A percentile compares a stretch with the other conserved stretches of the same genome.
These are phyloP conservation scores for Pseudomyrmex cubaensis DNA, from an alignment of 1,140 invertebrate species.

Conservation along the genomic window DNA sequence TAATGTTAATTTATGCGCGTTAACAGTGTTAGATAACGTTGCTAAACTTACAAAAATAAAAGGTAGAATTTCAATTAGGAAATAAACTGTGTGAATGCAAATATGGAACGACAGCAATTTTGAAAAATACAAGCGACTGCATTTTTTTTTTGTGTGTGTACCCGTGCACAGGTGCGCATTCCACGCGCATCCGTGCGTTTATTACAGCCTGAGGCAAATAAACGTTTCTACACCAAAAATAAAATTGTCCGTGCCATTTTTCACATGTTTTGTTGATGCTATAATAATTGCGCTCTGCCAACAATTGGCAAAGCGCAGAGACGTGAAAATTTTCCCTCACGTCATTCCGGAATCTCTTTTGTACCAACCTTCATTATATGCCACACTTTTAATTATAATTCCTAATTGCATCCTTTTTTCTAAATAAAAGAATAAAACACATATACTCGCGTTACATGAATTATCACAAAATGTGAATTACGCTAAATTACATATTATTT, in stretches of 20 bases:
- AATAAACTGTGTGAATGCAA: constrained; percentile 4
- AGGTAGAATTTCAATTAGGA: constrained; percentile 7
- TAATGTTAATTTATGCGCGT: not conserved
- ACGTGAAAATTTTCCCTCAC: not conserved
- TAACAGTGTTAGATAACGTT: not conserved
- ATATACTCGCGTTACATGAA: not conserved
- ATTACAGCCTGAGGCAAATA: constrained; percentile 43
- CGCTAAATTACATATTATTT: constrained; percentile 7
- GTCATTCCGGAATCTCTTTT: not conserved
- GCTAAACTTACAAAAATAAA: constrained; percentile 17
- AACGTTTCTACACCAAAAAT: constrained; percentile 36
- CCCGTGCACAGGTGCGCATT: constrained; percentile 27
- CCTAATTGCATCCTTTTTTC: not conserved
- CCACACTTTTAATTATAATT: not conserved
- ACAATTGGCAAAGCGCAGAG: not conserved
- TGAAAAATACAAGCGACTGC: constrained; percentile 39
- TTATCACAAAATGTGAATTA: not conserved
- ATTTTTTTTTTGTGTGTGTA: constrained; percentile 30
- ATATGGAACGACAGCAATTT: constrained; percentile 32
- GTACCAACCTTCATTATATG: not conserved
- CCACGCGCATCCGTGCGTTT: constrained; percentile 21
- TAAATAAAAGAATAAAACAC: not conserved
- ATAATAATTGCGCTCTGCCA: constrained; percentile 11
- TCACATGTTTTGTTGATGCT: not conserved
- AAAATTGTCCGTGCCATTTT: constrained; percentile 27